phyloP scores from a whole-genome alignment of 1,140 invertebrate species.

The Scaptomyza graminum region DNA sequence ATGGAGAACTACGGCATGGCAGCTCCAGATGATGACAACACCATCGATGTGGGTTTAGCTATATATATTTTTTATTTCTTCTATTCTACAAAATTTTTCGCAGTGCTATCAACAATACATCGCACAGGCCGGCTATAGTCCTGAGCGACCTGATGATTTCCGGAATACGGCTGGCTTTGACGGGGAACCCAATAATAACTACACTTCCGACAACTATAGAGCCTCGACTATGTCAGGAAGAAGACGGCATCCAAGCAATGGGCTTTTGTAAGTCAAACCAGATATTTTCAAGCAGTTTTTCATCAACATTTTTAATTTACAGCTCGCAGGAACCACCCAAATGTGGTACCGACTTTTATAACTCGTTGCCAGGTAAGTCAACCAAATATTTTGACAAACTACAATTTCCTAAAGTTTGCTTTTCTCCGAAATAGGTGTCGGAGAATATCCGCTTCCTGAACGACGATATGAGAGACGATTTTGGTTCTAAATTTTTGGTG shows the following conservation, averaged over 20 bases:
- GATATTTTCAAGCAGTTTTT: background rate
- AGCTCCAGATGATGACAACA: conserved; percentile 16
- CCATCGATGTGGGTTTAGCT: conserved; percentile 27
- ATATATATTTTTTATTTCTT: background rate
- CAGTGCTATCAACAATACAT: conserved; percentile 49
- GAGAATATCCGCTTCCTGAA: background rate
- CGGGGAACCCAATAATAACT: background rate
- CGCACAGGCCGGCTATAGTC: conserved; percentile 26
- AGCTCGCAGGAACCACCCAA: background rate
- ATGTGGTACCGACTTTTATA: conserved; percentile 10
- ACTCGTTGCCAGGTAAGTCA: background rate
- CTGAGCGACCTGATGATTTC: conserved; percentile 10
- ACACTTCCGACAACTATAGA: background rate
- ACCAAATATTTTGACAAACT: too few relatives aligned
- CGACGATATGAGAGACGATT: background rate
- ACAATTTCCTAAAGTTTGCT: background rate
- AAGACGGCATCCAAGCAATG: conserved; percentile 8
- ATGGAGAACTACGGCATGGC: conserved; percentile 38
- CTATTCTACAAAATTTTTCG: background rate
- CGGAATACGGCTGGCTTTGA: background rate
- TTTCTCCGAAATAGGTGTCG: background rate
- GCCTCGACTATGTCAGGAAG: background rate
- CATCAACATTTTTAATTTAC: background rate
- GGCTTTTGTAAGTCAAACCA: conserved; percentile 8
- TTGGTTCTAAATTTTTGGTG: background rate